Conservation (phyloP, 2,113 vertebrate genomes). For the Hystrix brachyura region DNA sequence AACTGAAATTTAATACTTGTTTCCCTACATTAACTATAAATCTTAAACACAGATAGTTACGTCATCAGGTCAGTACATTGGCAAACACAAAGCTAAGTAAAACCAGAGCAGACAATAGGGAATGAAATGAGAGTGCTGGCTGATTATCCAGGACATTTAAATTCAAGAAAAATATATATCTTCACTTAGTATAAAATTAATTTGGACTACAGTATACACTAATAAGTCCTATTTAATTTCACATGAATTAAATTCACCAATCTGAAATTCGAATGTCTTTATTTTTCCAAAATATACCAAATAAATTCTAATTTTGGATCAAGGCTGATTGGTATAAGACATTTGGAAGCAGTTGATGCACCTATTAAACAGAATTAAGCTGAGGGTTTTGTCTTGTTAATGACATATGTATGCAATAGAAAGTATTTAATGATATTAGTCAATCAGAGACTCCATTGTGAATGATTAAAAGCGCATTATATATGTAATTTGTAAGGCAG, state of each 20-base stretch:
- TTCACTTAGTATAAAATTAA: constrained; percentile 55
- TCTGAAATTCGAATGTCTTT: constrained; percentile 62
- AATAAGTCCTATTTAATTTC: constrained; percentile 62
- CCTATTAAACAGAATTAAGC: constrained; percentile 60
- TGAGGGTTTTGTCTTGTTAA: constrained; percentile 65
- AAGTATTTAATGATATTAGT: constrained; percentile 79
- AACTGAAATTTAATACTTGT: constrained; percentile 22
- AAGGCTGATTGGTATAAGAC: constrained; percentile 71
- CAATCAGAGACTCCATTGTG: constrained; percentile 75
- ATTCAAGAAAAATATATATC: constrained; percentile 70
- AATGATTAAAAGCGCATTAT: constrained; percentile 81
- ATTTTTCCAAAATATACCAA: constrained; percentile 76
- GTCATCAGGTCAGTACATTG: constrained; percentile 70
- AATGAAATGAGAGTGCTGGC: constrained; percentile 75
- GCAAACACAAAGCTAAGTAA: constrained; percentile 71
- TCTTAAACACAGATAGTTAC: constrained; percentile 68
- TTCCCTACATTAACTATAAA: constrained; percentile 10
- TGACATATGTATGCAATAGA: constrained; percentile 37
- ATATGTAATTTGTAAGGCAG: constrained; percentile 71
- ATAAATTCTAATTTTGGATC: constrained; percentile 58
- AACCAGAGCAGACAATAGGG: constrained; percentile 73
- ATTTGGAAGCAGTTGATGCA: constrained; percentile 66
- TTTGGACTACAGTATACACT: neutral
- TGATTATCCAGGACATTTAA: constrained; percentile 71
- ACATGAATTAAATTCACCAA: constrained; percentile 72